Evolutionary conservation across 2,888 invertebrate species (phyloP), one percentile per base, ranked within the genome.

Genomic region (Eurytoma californica): DNA sequence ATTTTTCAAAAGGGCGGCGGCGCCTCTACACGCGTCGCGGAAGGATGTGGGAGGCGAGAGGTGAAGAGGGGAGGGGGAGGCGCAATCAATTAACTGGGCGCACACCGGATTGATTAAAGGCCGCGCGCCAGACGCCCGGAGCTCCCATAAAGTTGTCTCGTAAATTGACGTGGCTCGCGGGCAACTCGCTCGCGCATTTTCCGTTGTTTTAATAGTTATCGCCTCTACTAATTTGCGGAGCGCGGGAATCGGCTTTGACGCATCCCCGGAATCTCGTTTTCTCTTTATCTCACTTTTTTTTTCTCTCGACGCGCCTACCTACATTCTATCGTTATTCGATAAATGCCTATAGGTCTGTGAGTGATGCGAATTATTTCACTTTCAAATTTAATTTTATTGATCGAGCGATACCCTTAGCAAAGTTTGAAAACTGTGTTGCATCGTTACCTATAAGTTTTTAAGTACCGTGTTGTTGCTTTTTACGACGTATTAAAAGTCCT

Each of bases 11-110:
- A 53, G 53, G 53, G 53, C 16, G n/a, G 49, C 18, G 13, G 24
- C 14, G 60, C 24, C 13, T 58, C 13, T 58, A 20, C 14, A 4
- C 24, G 60, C 24, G 14, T 24, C 16, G 24, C 16, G 60, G 24
- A 60, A 14, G 4, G 28, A n/a, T 28, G 28, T 28, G 28, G 51
- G 51, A 20, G 28, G 67, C 51, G 24, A 51, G 51, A 39, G 9
- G 39, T 9, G 49, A 20, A n/a, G 39, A 18, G 2, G 13, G 67
- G 24, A 30, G 14, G 28, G 57, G 30, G 5, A 2, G 39, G 9
- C n/a, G 66, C 72, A 57, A 80, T 77, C 77, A 73, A 80, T 76
- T 65, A 68, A 66, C 55, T 63, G 51, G 68, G 51, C 18, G 53
- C 57, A 20, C 53, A 39, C 18, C n/a, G 24, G 55, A 73, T 24